These are phyloP conservation scores for Penaeus chinensis DNA, from an alignment of 1,140 invertebrate species.

Conservation along the genomic window DNA sequence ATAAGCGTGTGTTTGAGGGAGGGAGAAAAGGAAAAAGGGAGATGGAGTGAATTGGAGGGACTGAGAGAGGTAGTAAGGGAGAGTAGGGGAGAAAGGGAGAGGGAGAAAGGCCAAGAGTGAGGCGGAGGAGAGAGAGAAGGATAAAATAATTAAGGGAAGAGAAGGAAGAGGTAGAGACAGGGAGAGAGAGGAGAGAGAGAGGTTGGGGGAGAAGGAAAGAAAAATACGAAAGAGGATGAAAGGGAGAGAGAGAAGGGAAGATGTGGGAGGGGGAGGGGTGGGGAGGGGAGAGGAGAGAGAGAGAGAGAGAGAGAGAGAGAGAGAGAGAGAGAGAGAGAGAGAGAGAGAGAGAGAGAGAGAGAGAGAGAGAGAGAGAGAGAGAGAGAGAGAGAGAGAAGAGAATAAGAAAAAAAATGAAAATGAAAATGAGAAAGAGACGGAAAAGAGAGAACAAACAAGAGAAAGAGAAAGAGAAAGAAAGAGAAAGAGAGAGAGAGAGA, in stretches of 20 bases:
- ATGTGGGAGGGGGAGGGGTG: not conserved
- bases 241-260: constrained; percentile 23
- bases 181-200: not conserved
- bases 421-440: not conserved
- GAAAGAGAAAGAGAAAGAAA: not conserved
- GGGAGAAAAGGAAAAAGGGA: not conserved
- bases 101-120: constrained; percentile 27
- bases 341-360: not conserved
- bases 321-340: not conserved
- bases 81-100: constrained; percentile 17
- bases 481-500: too few relatives aligned
- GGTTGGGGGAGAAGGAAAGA: not conserved
- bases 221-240: not conserved
- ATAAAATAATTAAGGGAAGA: not conserved
- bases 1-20: too few relatives aligned
- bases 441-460: not conserved
- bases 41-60: constrained; percentile 10
- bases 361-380: not conserved
- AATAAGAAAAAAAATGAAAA: not conserved
- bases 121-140: not conserved
- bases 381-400: not conserved
- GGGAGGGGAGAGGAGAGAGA: not conserved
- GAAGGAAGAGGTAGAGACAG: not conserved
- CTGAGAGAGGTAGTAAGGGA: not conserved
- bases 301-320: not conserved